Percentiles rank a stretch among this genome's conserved stretches.
phyloP scores from a whole-genome alignment of 2,797 vertebrate species.

The Crypturellus tataupa region DNA sequence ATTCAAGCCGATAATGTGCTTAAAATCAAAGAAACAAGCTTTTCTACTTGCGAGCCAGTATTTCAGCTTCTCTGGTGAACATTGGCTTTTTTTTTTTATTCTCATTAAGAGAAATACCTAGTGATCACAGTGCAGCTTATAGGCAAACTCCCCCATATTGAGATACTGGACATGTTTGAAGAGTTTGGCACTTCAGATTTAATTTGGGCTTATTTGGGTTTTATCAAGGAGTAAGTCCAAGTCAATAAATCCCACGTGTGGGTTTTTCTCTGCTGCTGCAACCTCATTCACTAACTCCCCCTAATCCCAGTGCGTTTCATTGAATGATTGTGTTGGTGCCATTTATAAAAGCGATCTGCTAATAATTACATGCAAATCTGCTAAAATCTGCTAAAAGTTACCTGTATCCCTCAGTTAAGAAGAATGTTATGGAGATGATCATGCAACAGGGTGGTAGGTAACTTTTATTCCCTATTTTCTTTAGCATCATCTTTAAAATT shows the following conservation, averaged over 20 bases:
- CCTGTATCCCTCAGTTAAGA: neutral
- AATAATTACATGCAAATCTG: neutral
- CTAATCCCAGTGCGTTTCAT: neutral
- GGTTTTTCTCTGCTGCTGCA: neutral
- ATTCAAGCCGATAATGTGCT: neutral
- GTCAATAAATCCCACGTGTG: neutral
- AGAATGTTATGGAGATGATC: neutral
- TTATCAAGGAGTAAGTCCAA: neutral
- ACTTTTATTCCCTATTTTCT: neutral
- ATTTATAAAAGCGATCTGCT: neutral
- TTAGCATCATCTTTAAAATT: neutral
- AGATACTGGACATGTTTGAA: neutral
- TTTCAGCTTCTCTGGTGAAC: neutral
- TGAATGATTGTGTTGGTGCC: neutral
- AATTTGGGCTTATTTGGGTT: neutral
- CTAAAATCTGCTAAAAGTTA: neutral
- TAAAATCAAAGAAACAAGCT: conserved; percentile 24
- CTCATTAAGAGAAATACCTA: neutral
- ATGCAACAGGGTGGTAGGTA: accelerated
- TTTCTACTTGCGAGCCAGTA: neutral
- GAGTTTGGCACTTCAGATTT: neutral
- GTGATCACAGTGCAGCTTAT: neutral
- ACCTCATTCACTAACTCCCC: neutral
- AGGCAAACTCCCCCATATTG: neutral
- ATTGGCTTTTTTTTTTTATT: neutral